Evolutionary conservation across 2,888 invertebrate genomes (phyloP).

Genomic region (Anthoptus insignis): DNA sequence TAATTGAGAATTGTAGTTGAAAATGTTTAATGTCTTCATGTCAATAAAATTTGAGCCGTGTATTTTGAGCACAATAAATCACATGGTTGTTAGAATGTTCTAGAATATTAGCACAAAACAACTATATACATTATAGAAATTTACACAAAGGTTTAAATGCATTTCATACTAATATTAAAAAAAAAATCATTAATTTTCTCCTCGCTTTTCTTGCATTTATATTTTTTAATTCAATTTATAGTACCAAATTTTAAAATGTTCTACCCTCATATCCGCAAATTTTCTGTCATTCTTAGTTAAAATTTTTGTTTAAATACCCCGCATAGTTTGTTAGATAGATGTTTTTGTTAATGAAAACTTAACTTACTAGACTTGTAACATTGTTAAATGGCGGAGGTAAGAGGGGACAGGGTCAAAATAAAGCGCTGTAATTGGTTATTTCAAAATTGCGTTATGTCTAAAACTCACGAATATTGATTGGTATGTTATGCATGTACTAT

Average conservation of each 20-base stretch:
- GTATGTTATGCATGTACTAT: no score
- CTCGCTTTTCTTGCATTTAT: conserved; percentile 21
- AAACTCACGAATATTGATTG: no score
- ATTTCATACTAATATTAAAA: conserved; percentile 19
- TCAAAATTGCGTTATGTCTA: no score
- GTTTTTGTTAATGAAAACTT: no score
- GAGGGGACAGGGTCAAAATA: no score
- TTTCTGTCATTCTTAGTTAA: not conserved
- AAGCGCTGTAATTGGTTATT: no score
- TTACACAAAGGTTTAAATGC: conserved; percentile 20
- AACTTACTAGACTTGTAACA: no score
- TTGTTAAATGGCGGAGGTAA: no score
- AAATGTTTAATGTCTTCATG: not conserved
- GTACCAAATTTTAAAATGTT: no score
- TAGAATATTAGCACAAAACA: conserved; percentile 12
- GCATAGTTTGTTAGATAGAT: not conserved
- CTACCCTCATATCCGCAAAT: not conserved
- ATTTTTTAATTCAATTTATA: not conserved
- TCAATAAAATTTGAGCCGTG: not conserved
- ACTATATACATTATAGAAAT: not conserved
- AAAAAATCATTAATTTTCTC: conserved; percentile 12
- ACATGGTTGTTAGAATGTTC: not conserved
- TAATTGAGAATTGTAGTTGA: no score
- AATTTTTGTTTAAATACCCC: not conserved
- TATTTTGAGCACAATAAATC: not conserved